Conservation (phyloP, 1,140 invertebrate species). For the Drosophila pachea region DNA sequence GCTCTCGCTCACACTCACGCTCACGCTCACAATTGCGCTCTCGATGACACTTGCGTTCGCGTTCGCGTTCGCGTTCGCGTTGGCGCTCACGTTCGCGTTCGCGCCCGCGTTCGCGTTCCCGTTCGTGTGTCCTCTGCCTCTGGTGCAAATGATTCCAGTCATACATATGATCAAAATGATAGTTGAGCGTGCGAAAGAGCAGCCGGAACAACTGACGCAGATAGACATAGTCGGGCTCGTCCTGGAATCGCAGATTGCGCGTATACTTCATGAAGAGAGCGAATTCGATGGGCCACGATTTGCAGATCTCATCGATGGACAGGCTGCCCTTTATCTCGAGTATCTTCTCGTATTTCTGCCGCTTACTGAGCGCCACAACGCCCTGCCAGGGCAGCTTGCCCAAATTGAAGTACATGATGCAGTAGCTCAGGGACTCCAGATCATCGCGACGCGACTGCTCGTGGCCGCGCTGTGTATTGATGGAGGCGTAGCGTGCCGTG, state of each 20-base stretch:
- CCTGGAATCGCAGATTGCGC: slow-evolving; percentile 95
- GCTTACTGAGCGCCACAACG: slow-evolving; percentile 95
- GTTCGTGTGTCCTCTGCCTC: slow-evolving; percentile 28
- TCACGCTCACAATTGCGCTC: no score
- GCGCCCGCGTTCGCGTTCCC: slow-evolving; percentile 7
- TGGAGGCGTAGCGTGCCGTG: slow-evolving; percentile 86
- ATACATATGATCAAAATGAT: slow-evolving; percentile 99
- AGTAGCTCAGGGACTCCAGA: slow-evolving; percentile 97
- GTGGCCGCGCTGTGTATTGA: slow-evolving; percentile 88
- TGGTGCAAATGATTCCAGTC: slow-evolving; percentile 96
- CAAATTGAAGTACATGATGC: slow-evolving; percentile 98
- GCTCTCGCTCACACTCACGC: no score
- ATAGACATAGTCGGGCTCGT: slow-evolving; percentile 97
- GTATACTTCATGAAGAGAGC: slow-evolving; percentile 98
- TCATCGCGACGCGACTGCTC: slow-evolving; percentile 95
- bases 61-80: not conserved
- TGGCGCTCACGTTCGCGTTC: slow-evolving; percentile 25
- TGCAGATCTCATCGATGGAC: slow-evolving; percentile 95
- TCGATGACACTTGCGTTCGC: no score
- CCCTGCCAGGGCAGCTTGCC: slow-evolving; percentile 98
- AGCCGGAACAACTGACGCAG: slow-evolving; percentile 97
- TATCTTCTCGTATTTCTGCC: slow-evolving; percentile 98
- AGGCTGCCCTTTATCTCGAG: slow-evolving; percentile 99
- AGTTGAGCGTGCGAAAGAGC: slow-evolving; percentile 96
- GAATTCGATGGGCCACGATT: slow-evolving; percentile 92